Percentiles rank a stretch among this genome's conserved stretches.
These are phyloP conservation scores for Anas platyrhynchos DNA, from an alignment of 2,113 vertebrate genomes.

Conservation along the genomic window DNA sequence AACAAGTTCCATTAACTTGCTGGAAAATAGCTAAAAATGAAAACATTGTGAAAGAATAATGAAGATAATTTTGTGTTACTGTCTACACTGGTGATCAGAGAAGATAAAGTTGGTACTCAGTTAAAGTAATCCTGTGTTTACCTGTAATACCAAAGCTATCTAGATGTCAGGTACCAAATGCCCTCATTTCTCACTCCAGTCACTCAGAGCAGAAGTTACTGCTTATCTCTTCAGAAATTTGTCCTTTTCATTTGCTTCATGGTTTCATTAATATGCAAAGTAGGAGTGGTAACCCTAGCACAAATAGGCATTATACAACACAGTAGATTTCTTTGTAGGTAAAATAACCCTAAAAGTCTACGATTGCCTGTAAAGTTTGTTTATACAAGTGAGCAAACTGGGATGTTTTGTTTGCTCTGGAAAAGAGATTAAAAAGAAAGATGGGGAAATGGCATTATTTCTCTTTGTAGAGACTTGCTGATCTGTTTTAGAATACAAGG, in stretches of 20 bases:
- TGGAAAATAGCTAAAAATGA: neutral
- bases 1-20: neutral
- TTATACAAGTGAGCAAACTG: neutral
- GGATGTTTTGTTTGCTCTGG: neutral
- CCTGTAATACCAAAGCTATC: neutral
- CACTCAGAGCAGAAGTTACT: neutral
- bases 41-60: neutral
- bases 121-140: neutral
- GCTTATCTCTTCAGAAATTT: neutral
- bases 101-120: neutral
- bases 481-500: neutral
- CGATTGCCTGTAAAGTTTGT: neutral
- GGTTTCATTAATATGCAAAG: neutral
- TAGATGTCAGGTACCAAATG: neutral
- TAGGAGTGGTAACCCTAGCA: neutral
- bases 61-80: neutral
- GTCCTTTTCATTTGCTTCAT: neutral
- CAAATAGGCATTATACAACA: neutral
- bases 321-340: neutral
- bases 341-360: neutral
- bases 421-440: neutral
- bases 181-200: neutral
- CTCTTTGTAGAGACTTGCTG: neutral
- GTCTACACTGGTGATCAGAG: neutral
- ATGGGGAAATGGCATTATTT: neutral